Base-by-base conservation (phyloP, 2,888 invertebrate genomes). In the Entomobrya multifasciata region DNA sequence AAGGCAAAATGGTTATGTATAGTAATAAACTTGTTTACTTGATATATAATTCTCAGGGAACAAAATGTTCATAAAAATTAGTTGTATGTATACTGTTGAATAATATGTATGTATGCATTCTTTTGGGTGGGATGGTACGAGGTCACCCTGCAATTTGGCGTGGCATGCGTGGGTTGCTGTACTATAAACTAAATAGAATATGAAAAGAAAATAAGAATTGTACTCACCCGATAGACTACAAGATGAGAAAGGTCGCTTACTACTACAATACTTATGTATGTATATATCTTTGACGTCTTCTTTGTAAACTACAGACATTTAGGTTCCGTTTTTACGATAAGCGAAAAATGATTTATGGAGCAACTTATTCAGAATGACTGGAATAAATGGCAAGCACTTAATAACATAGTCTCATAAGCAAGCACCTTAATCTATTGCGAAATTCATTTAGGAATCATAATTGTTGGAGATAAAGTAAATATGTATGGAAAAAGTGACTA, bases 91-190 rank as follows among this genome's bases (percentile, higher is more conserved):
- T n/a, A n/a, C n/a, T n/a, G n/a, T n/a, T n/a, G n/a, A n/a, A n/a
- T 55, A 55, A 5, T 20, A 8, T n/a, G 6, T 11, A 52, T 52
- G 52, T 52, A 52, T 70, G 47, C n/a, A 70, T 70, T 25, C 3
- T 1, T 15, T 36, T 30, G 36, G 36, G n/a, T 6, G 11, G 22
- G 57, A 22, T 20, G 20, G 57, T 1, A 62, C 62, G 62, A 60
- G 60, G 30, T 60, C 60, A 62, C 62, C 30, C 36, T 36, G 62
- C 36, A 62, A 62, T 62, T 62, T 25, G 57, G 57, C 22, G 11
- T 57, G 17, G 17, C 30, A 25, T 62, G 30, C 17, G 30, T 5
- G 47, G 20, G 1, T 22, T 20, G 70, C 13, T 13, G 65, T 30
- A 65, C 13, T 5, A 41, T 44, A 0, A n/a, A n/a, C n/a, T 20